Evolutionary conservation across 2,797 vertebrate genomes (phyloP).

Genomic region (Cephalopachus bancanus): DNA sequence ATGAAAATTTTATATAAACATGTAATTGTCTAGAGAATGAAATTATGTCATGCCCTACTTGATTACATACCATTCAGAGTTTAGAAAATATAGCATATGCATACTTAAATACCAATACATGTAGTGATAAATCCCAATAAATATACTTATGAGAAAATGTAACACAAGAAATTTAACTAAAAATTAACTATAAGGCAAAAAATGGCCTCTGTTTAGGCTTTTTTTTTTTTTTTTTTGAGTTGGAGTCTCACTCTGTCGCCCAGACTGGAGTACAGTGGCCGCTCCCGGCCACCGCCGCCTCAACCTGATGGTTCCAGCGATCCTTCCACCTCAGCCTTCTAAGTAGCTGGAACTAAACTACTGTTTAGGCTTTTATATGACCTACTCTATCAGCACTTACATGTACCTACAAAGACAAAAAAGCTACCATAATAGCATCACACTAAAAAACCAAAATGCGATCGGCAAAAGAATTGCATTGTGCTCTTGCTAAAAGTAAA

Average conservation of each 20-base stretch:
- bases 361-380: background rate
- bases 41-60: conserved; percentile 70
- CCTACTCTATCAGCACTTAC: background rate
- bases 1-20: conserved; percentile 37
- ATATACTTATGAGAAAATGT: background rate
- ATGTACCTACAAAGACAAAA: background rate
- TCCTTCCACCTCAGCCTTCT: too few relatives aligned
- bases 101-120: conserved; percentile 32
- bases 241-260: too few relatives aligned
- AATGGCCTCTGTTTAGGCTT: background rate
- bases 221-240: background rate
- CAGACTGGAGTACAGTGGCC: too few relatives aligned
- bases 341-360: too few relatives aligned
- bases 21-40: conserved; percentile 47
- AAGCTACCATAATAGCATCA: background rate
- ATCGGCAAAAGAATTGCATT: background rate
- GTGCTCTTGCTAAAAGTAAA: background rate
- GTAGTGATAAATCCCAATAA: conserved; percentile 15
- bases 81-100: conserved; percentile 35
- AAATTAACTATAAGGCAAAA: background rate
- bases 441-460: background rate
- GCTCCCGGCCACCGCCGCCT: too few relatives aligned
- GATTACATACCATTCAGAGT: conserved; percentile 71
- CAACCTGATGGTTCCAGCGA: too few relatives aligned
- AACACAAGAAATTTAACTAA: conserved; percentile 33